Conservation (phyloP, 2,888 invertebrate genomes). For the Dryomyza anilis region DNA sequence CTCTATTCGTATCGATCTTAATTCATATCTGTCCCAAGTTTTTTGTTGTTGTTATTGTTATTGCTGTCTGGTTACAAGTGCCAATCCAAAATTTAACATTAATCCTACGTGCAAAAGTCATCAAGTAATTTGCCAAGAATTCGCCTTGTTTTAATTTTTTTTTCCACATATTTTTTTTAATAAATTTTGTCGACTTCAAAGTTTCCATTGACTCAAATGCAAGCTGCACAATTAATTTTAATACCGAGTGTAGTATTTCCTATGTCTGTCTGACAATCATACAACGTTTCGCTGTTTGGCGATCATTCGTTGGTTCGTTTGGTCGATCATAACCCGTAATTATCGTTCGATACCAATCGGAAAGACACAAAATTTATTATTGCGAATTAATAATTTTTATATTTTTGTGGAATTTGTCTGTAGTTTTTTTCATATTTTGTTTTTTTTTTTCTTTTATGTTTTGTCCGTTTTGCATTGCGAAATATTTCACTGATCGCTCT, state of each 20-base stretch:
- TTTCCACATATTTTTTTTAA: not conserved
- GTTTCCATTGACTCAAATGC: not conserved
- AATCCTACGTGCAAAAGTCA: constrained; percentile 10
- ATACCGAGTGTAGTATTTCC: constrained; percentile 21
- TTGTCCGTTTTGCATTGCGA: too few relatives aligned
- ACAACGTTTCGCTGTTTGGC: too few relatives aligned
- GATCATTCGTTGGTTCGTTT: too few relatives aligned
- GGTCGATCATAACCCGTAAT: constrained; percentile 61
- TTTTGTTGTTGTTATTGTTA: too few relatives aligned
- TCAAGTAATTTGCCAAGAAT: constrained; percentile 4
- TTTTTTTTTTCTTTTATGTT: too few relatives aligned
- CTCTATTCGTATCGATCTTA: too few relatives aligned
- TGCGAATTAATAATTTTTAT: constrained; percentile 60
- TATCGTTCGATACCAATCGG: constrained; percentile 61
- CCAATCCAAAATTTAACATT: too few relatives aligned
- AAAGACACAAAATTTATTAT: constrained; percentile 62
- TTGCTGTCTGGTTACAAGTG: not conserved
- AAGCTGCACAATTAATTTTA: constrained; percentile 21
- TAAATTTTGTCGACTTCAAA: not conserved
- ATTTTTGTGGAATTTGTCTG: too few relatives aligned
- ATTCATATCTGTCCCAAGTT: too few relatives aligned
- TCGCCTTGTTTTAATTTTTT: not conserved
- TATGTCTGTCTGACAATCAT: too few relatives aligned
- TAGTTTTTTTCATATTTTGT: too few relatives aligned
- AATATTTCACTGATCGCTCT: too few relatives aligned